phyloP scores from a whole-genome alignment of 92 coral and sea anemone genomes.

The Epizoanthus rinbou region DNA sequence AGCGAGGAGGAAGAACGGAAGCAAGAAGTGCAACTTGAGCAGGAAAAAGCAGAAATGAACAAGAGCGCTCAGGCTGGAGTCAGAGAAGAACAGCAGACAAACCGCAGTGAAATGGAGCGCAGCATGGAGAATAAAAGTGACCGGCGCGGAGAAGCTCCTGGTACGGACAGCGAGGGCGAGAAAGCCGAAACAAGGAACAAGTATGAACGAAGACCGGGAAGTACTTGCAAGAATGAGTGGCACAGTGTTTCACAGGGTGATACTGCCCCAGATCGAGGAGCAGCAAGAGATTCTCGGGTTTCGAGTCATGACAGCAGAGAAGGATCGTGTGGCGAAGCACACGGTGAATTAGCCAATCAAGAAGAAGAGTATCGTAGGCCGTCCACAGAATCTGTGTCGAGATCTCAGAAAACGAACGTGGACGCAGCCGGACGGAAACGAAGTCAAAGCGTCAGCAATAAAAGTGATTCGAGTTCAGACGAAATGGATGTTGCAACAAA shows the following conservation, averaged over 20 bases:
- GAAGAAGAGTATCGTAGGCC: background rate
- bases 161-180: conserved; percentile 4
- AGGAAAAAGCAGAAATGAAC: conserved; percentile 21
- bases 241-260: background rate
- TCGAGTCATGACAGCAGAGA: background rate
- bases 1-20: conserved; percentile 34
- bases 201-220: background rate
- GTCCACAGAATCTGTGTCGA: background rate
- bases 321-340: background rate
- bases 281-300: background rate
- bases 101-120: background rate
- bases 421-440: background rate
- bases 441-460: background rate
- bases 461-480: background rate
- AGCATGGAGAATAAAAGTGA: no score
- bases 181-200: background rate
- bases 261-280: background rate
- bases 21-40: conserved; percentile 13
- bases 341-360: background rate
- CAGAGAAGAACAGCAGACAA: conserved; percentile 7
- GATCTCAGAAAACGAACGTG: background rate
- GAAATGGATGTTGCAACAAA: background rate
- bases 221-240: background rate
- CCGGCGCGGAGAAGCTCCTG: background rate
- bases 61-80: background rate